Conservation (phyloP, 2,113 vertebrate genomes). For the Corythaeola cristata region DNA sequence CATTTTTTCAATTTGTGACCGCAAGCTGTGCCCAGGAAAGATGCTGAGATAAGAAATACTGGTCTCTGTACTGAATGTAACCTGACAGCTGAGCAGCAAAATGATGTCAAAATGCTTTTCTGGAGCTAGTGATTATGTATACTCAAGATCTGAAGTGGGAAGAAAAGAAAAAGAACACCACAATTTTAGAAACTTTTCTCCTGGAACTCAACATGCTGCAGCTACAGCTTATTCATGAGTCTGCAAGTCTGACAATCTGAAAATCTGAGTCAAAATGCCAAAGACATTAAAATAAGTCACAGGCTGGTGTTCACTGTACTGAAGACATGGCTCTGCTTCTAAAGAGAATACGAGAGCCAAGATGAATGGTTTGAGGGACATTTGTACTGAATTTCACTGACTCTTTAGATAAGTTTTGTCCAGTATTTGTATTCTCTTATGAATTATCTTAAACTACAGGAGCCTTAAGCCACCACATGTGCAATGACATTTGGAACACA, state of each 20-base stretch:
- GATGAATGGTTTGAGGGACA: background rate
- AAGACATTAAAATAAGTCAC: background rate
- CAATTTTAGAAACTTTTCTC: background rate
- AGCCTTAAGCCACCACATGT: background rate
- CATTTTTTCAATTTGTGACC: background rate
- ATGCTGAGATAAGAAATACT: background rate
- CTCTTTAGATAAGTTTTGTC: background rate
- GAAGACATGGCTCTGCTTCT: background rate
- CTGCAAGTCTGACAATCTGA: background rate
- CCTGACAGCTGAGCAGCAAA: background rate
- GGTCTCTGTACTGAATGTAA: background rate
- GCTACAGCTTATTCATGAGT: background rate
- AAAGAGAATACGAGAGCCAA: background rate
- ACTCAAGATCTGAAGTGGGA: background rate
- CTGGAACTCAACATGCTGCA: background rate
- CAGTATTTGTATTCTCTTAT: background rate
- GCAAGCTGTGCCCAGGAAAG: background rate
- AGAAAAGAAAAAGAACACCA: background rate
- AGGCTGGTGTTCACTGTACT: background rate
- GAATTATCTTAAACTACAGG: background rate
- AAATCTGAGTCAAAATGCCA: background rate
- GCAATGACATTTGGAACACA: background rate
- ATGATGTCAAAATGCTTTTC: background rate
- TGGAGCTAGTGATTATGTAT: background rate
- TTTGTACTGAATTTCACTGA: background rate